A percentile compares a stretch with the other conserved stretches of the same genome.
phyloP scores from a whole-genome alignment of 2,888 invertebrate species.

The Sinopyrophorus schimmeli region DNA sequence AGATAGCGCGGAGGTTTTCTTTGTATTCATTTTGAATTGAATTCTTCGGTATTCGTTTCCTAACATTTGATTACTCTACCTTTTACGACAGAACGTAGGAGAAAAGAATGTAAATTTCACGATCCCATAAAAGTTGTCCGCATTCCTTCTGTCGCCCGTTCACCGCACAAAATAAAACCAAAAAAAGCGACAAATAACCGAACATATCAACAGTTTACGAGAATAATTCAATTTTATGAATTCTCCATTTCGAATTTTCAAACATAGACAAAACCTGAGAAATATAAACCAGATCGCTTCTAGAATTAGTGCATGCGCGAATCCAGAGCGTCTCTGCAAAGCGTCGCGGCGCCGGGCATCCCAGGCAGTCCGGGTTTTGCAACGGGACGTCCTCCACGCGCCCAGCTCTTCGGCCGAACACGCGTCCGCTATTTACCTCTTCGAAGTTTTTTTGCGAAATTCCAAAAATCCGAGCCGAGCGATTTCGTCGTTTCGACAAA shows the following conservation, averaged over 20 bases:
- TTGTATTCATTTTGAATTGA: too few species aligned
- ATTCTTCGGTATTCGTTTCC: not conserved
- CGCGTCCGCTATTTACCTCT: too few species aligned
- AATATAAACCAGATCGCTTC: slow-evolving; percentile 29
- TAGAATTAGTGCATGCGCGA: slow-evolving; percentile 37
- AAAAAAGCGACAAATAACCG: not conserved
- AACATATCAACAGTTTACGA: slow-evolving; percentile 4
- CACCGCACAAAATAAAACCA: not conserved
- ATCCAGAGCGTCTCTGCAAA: slow-evolving; percentile 35
- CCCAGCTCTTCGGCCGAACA: slow-evolving; percentile 18
- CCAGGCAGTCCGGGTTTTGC: slow-evolving; percentile 42
- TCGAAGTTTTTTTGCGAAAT: too few species aligned
- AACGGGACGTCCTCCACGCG: slow-evolving; percentile 31
- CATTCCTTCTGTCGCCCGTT: not conserved
- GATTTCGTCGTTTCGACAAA: too few species aligned
- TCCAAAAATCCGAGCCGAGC: too few species aligned
- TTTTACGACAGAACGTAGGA: slow-evolving; percentile 8
- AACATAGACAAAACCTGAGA: slow-evolving; percentile 24
- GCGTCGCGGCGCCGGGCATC: slow-evolving; percentile 39
- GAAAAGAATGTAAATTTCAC: slow-evolving; percentile 12
- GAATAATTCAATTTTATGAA: slow-evolving; percentile 14
- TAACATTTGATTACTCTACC: slow-evolving; percentile 8
- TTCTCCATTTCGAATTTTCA: slow-evolving; percentile 8
- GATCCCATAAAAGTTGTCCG: not conserved
- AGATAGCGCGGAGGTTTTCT: too few species aligned